Percentiles rank a stretch among this genome's conserved stretches.
Evolutionary conservation across 2,113 vertebrate genomes (phyloP).

Genomic region (Onychorhynchus coronatus): DNA sequence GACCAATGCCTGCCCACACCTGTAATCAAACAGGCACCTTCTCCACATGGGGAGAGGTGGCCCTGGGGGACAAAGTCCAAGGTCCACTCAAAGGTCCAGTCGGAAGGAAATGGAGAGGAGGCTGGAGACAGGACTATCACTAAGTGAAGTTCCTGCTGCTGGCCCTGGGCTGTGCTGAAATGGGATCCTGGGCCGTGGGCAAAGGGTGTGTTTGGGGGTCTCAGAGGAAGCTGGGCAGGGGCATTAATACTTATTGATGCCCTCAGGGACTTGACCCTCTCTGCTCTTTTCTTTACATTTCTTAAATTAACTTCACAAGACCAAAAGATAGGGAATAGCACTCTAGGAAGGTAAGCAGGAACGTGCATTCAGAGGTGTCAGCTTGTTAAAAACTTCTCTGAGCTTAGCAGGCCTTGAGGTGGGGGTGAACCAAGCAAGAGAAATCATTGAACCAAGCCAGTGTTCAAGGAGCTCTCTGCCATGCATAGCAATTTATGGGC

Average conservation of each 20-base stretch:
- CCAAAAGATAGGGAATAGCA: neutral
- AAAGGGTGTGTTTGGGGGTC: fast-evolving
- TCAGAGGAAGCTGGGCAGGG: neutral
- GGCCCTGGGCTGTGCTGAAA: neutral
- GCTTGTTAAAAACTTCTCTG: slow-evolving; percentile 35
- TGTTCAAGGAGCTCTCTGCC: neutral
- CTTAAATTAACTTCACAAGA: neutral
- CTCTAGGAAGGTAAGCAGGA: neutral
- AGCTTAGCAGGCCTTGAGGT: neutral
- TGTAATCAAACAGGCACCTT: neutral
- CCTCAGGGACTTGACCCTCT: neutral
- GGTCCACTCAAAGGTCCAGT: neutral
- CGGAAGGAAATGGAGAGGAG: neutral
- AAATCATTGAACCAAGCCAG: neutral
- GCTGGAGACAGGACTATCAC: neutral
- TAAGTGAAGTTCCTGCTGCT: neutral
- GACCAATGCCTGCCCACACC: neutral
- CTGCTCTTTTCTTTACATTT: neutral
- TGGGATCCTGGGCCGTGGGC: neutral
- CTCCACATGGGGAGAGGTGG: neutral
- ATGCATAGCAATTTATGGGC: neutral
- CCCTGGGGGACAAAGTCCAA: neutral
- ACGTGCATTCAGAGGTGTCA: slow-evolving; percentile 41
- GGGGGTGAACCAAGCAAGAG: neutral
- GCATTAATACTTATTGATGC: neutral